Conservation (phyloP, 2,888 invertebrate genomes). For the Copidosoma aretas region DNA sequence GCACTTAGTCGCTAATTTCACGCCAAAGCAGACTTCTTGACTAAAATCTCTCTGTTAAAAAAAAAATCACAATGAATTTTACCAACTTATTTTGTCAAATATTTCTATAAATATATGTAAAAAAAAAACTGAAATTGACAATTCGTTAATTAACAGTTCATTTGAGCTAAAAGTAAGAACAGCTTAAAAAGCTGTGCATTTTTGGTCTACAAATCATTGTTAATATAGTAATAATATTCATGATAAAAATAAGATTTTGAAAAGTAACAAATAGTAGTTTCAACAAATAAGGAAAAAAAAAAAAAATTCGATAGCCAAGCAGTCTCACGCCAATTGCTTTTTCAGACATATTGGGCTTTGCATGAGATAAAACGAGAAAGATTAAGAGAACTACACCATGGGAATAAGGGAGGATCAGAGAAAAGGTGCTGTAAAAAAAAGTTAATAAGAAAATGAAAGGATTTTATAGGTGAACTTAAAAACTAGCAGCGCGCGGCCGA, state of each 20-base stretch:
- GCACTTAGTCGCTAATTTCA: conserved; percentile 51
- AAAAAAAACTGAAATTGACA: conserved; percentile 7
- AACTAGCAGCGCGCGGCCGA: conserved; percentile 54
- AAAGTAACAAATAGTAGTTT: conserved; percentile 17
- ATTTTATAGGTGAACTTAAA: conserved; percentile 47
- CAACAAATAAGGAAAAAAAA: conserved; percentile 15
- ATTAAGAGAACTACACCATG: conserved; percentile 37
- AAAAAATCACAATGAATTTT: conserved; percentile 25
- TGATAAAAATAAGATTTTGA: conserved; percentile 17
- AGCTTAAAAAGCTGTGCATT: conserved; percentile 38
- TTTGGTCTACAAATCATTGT: conserved; percentile 18
- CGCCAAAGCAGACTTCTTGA: conserved; percentile 55
- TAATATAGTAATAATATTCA: conserved; percentile 13
- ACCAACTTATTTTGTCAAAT: conserved; percentile 7
- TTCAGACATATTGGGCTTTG: conserved; percentile 35
- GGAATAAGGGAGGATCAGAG: conserved; percentile 41
- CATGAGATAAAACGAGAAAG: conserved; percentile 29
- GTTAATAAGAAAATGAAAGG: conserved; percentile 45
- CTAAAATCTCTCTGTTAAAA: conserved; percentile 37
- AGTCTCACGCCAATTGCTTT: conserved; percentile 55
- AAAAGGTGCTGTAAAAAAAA: conserved; percentile 47
- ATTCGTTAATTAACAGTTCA: conserved; percentile 6
- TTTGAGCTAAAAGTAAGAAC: conserved; percentile 13
- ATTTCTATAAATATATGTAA: background rate
- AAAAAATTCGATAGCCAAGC: conserved; percentile 49